phyloP scores from a whole-genome alignment of 2,113 vertebrate species.

The Carassius gibelio region DNA sequence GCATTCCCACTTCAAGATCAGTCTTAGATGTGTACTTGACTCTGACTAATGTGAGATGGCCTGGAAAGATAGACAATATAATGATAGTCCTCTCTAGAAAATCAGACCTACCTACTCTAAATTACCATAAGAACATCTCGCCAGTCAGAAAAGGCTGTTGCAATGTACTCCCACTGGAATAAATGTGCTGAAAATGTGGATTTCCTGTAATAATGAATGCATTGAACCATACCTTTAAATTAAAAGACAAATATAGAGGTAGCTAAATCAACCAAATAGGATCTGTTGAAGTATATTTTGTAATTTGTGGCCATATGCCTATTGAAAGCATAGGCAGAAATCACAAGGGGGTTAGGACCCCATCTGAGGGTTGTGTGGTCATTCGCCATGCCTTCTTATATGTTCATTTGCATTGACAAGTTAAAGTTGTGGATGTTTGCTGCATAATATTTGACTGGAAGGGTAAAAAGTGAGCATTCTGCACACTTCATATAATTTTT shows the following conservation, averaged over 20 bases:
- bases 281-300: background rate
- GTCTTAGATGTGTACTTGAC: background rate
- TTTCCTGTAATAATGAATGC: background rate
- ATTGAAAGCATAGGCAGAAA: too few relatives aligned
- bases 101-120: background rate
- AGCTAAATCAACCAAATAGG: too few relatives aligned
- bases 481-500: background rate
- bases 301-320: too few relatives aligned
- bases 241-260: too few relatives aligned
- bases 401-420: too few relatives aligned
- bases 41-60: background rate
- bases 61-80: background rate
- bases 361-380: too few relatives aligned
- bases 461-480: too few relatives aligned
- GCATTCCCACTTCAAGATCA: background rate
- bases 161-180: background rate
- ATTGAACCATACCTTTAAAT: too few relatives aligned
- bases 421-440: too few relatives aligned
- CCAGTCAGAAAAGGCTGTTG: background rate
- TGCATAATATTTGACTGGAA: too few relatives aligned
- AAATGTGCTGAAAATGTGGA: background rate
- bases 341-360: too few relatives aligned
- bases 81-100: background rate
- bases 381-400: too few relatives aligned
- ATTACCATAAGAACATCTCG: background rate